phyloP scores from a whole-genome alignment of 2,797 vertebrate species.

The Eidolon dupreanum region DNA sequence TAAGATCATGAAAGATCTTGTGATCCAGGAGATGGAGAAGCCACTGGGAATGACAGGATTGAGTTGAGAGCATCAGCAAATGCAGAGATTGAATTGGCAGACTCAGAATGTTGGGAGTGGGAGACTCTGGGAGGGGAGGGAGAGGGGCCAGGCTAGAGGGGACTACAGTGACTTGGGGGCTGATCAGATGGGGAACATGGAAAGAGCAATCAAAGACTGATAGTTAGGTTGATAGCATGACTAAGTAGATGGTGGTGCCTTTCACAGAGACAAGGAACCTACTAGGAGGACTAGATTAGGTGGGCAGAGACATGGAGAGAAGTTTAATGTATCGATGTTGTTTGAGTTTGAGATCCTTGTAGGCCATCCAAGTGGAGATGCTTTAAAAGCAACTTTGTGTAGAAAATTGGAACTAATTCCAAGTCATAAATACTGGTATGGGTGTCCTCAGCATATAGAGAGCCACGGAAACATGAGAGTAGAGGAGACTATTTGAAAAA shows the following conservation, averaged over 20 bases:
- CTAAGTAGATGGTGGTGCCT: neutral
- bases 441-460: neutral
- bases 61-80: neutral
- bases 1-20: neutral
- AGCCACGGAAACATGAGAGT: neutral
- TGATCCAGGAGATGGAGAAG: neutral
- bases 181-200: neutral
- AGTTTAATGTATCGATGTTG: neutral
- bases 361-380: neutral
- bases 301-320: neutral
- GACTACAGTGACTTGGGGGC: neutral
- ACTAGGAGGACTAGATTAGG: neutral
- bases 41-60: neutral
- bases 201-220: neutral
- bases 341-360: neutral
- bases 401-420: neutral
- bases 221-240: neutral
- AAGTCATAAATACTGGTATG: neutral
- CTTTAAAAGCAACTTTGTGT: neutral
- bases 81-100: neutral
- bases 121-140: neutral
- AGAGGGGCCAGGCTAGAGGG: neutral
- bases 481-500: neutral
- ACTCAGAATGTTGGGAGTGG: neutral
- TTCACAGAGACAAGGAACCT: neutral